Conservation (phyloP, 1,140 invertebrate species). For the Phymorhynchus buccinoides region DNA sequence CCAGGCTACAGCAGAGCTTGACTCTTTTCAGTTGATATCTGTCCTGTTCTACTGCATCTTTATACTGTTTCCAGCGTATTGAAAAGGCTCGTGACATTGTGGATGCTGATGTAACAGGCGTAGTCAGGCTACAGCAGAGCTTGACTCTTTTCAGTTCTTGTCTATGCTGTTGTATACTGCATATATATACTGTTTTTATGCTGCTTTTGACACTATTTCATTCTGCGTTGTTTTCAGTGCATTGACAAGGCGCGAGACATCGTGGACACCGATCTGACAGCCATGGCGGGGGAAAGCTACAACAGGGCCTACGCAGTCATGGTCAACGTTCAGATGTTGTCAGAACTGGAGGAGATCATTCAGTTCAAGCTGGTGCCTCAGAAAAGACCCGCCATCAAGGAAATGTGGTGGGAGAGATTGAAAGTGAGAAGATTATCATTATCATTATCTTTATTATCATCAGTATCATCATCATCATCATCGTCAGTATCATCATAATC, state of each 20-base stretch:
- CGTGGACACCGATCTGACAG: conserved; percentile 95
- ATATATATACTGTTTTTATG: neutral
- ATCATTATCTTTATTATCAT: too few species aligned
- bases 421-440: too few species aligned
- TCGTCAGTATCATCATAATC: too few species aligned
- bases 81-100: conserved; percentile 93
- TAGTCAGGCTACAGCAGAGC: too few species aligned
- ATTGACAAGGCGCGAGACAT: conserved; percentile 94
- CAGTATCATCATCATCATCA: too few species aligned
- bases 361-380: conserved; percentile 95
- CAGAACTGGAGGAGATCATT: conserved; percentile 96
- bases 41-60: neutral
- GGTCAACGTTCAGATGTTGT: conserved; percentile 96
- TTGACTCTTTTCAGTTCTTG: too few species aligned
- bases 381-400: conserved; percentile 85
- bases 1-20: too few species aligned
- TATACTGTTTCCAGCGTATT: conserved; percentile 77
- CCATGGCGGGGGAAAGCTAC: conserved; percentile 98
- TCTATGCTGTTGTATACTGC: too few species aligned
- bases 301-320: conserved; percentile 95
- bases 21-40: too few species aligned
- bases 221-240: conserved; percentile 73
- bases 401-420: conserved; percentile 96
- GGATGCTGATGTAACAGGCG: conserved; percentile 97
- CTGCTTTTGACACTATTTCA: conserved; percentile 3